Evolutionary conservation across 2,113 vertebrate species (phyloP).

Genomic region (Neoarius graeffei): DNA sequence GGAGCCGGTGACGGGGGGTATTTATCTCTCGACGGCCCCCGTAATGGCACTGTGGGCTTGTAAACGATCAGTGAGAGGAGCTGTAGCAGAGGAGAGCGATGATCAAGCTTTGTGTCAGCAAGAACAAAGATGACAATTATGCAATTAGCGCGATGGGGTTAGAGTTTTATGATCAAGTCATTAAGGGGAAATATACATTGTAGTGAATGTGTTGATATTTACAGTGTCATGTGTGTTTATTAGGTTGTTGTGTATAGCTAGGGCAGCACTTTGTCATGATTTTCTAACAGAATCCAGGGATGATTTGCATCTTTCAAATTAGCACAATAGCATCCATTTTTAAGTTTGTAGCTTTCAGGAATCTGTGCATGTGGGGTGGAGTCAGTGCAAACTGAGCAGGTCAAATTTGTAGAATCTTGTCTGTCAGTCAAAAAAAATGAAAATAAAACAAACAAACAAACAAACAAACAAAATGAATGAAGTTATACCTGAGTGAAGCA

Average conservation of each 20-base stretch:
- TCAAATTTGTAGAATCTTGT: background rate
- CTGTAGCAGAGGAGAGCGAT: slow-evolving; percentile 72
- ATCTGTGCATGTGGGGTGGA: background rate
- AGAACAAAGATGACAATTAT: slow-evolving; percentile 78
- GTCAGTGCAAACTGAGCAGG: background rate
- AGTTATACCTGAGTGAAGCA: background rate
- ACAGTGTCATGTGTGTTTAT: background rate
- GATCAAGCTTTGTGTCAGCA: slow-evolving; percentile 21
- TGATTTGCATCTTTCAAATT: background rate
- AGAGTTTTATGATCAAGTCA: slow-evolving; percentile 57
- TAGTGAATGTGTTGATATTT: slow-evolving; percentile 48
- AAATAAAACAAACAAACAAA: no score
- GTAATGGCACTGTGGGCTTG: slow-evolving; percentile 61
- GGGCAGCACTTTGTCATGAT: background rate
- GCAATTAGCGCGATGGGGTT: slow-evolving; percentile 78
- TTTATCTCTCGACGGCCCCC: slow-evolving; percentile 75
- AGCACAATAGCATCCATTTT: background rate
- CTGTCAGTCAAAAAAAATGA: background rate
- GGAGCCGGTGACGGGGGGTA: slow-evolving; percentile 80
- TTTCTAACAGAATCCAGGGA: background rate
- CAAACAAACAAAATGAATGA: background rate
- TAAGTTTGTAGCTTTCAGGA: background rate
- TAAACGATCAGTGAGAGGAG: slow-evolving; percentile 87
- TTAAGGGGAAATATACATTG: slow-evolving; percentile 64
- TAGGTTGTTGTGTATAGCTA: background rate